These are phyloP conservation scores for Magallana nippona DNA, from an alignment of 2,888 invertebrate genomes.

Conservation along the genomic window DNA sequence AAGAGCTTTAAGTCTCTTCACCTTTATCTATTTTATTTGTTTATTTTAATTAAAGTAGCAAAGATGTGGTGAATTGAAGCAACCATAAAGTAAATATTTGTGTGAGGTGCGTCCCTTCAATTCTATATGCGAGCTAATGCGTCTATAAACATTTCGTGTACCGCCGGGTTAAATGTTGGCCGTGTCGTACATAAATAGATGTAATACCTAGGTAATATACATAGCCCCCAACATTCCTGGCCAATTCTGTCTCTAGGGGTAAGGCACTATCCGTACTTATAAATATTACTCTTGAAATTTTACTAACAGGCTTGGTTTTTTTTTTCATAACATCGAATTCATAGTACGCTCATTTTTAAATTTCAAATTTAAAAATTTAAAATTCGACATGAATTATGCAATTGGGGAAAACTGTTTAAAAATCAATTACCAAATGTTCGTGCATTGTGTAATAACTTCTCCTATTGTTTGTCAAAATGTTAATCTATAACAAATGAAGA, in stretches of 20 bases:
- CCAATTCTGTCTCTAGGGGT: background rate
- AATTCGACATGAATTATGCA: no score
- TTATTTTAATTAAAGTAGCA: constrained; percentile 31
- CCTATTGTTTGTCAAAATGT: no score
- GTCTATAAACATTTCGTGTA: constrained; percentile 25
- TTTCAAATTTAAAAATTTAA: no score
- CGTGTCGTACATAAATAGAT: background rate
- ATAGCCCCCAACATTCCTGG: background rate
- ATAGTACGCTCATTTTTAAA: no score
- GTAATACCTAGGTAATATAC: background rate
- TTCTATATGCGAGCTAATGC: constrained; percentile 18
- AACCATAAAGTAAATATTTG: constrained; percentile 31
- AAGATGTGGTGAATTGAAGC: constrained; percentile 11
- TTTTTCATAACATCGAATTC: no score
- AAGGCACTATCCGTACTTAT: no score
- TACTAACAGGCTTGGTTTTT: no score
- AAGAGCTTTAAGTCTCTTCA: background rate
- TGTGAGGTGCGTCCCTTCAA: constrained; percentile 3
- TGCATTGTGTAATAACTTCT: no score
- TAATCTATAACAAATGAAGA: no score
- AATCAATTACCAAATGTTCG: no score
- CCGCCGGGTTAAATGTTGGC: background rate
- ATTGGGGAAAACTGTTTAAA: no score
- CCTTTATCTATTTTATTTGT: constrained; percentile 18
- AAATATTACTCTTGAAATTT: no score